A percentile compares a stretch with the other conserved stretches of the same genome.
Evolutionary conservation across 2,797 vertebrate genomes (phyloP).

Genomic region (Nyctalus aviator): DNA sequence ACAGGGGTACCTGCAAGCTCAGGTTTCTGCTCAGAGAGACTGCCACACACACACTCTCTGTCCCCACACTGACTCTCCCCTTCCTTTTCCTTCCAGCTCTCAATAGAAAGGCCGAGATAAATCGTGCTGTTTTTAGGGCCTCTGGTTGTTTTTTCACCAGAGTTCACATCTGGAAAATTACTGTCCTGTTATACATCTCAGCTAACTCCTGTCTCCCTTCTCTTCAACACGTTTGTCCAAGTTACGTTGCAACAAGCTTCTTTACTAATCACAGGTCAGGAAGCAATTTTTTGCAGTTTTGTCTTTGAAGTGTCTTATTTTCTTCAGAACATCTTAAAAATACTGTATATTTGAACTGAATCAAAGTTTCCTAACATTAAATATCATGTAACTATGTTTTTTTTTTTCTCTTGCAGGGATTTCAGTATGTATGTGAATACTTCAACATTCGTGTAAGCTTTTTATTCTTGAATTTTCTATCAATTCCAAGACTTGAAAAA

Average conservation of each 20-base stretch:
- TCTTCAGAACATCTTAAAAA: neutral
- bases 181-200: neutral
- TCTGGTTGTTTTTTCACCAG: neutral
- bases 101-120: neutral
- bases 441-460: slow-evolving; percentile 55
- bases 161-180: neutral
- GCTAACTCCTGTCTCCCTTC: neutral
- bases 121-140: neutral
- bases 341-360: neutral
- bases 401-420: slow-evolving; percentile 10
- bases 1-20: neutral
- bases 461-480: neutral
- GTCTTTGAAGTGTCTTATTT: neutral
- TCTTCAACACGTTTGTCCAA: neutral
- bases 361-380: neutral
- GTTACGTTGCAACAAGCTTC: neutral
- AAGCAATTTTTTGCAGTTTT: neutral
- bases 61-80: neutral
- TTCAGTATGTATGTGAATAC: neutral
- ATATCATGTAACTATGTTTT: neutral
- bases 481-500: neutral
- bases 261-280: neutral
- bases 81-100: neutral
- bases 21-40: neutral
- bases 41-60: neutral